Conservation (phyloP, 2,888 invertebrate genomes). For the Melitaea athalia region DNA sequence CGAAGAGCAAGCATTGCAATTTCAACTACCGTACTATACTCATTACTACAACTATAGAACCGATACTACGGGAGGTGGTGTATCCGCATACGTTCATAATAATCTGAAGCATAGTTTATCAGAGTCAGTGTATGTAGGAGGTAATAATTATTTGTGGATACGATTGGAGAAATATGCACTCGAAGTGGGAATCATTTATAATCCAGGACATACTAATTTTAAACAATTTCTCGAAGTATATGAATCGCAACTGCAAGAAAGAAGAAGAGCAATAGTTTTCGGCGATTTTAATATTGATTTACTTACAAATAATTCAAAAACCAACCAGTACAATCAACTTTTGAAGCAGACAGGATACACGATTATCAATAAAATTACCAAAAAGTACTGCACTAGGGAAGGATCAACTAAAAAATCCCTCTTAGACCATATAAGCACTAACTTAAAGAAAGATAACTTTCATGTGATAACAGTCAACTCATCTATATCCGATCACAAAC, state of each 20-base stretch:
- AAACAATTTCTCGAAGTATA: constrained; percentile 4
- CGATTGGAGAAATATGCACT: constrained; percentile 34
- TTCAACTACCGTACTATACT: constrained; percentile 24
- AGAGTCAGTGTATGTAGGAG: constrained; percentile 32
- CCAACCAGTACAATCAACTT: constrained; percentile 7
- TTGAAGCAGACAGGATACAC: constrained; percentile 29
- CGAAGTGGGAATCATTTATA: constrained; percentile 35
- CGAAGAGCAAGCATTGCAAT: constrained; percentile 11
- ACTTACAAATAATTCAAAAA: neutral
- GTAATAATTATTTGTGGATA: constrained; percentile 43
- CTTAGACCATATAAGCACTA: constrained; percentile 22
- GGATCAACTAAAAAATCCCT: constrained; percentile 18
- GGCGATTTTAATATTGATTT: constrained; percentile 24
- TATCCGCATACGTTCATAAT: constrained; percentile 42
- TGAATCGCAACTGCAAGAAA: constrained; percentile 6
- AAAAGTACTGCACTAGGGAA: constrained; percentile 16
- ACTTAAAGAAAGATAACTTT: constrained; percentile 14
- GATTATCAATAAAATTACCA: constrained; percentile 17
- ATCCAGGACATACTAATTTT: constrained; percentile 15
- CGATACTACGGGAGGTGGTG: constrained; percentile 40
- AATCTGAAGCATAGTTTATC: constrained; percentile 34
- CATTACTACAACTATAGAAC: constrained; percentile 41
- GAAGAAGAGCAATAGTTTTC: constrained; percentile 11
- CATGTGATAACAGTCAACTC: constrained; percentile 19
- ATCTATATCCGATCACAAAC: constrained; percentile 24